Evolutionary conservation across 2,888 invertebrate genomes (phyloP), one percentile per base, ranked within the genome.

Genomic region (Sesia apiformis): DNA sequence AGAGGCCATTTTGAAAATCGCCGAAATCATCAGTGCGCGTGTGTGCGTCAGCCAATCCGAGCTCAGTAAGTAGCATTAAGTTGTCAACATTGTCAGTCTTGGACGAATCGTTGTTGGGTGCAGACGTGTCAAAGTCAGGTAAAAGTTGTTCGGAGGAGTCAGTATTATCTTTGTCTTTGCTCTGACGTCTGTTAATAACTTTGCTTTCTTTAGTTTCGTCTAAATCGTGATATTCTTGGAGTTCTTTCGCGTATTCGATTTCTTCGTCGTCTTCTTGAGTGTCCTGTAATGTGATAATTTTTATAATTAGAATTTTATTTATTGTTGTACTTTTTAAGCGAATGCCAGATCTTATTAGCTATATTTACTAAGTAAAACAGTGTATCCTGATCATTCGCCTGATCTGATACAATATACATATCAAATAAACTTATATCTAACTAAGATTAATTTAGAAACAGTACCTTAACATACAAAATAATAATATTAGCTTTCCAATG

Each of bases 211-310:
- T 90, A 6, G 79, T 81, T 5, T 85, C 81, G 42, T 85, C 83
- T n/a, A 81, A 62, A 53, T 89, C 90, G 62, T 87, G 88, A 59
- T 88, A 84, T 64, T 90, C 90, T 63, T 81, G 78, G 5, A 90
- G 81, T 67, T 90, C 90, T 66, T 74, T 87, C 0, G 74, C 90
- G 57, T 74, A 86, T 72, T 90, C 89, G 39, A 92, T 81, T 4
- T 90, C 90, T 40, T 91, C 91, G n/a, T 92, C 91, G 7, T 92
- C 91, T 4, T 90, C 86, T 62, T 86, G 84, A 64, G 81, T 78
- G 57, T 89, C 84, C 86, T 89, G 66, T 7, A 58, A 65, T 23
- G 23, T 23, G 61, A 49, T 38, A 50, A 23, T 1, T 23, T 23
- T 23, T 23, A 23, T 23, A 23, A 23, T 23, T 23, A 23, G 23